Base-by-base conservation (phyloP, 2,113 vertebrate species). In the Otolemur garnettii region DNA sequence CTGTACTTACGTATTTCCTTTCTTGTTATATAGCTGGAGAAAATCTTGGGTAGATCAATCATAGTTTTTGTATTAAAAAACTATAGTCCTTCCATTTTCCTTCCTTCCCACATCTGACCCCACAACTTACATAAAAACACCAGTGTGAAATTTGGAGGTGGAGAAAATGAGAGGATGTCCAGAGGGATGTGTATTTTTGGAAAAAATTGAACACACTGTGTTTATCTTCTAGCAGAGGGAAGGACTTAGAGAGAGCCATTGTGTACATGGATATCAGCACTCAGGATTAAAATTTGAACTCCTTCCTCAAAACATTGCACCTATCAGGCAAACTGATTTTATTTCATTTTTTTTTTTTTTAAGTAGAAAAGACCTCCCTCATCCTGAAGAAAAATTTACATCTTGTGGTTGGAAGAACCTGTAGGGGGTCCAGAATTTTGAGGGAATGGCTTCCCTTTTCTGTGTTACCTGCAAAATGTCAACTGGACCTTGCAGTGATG, bases 171-270 rank as follows among this genome's bases (percentile, higher is more conserved):
- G 71, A 96, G 75, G 33, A 33, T 28, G 7, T 79, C n/a, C 83
- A 79, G 50, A 86, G 79, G 30, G 74, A 87, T 21, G 30, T 13
- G 80, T 30, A 82, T 78, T 86, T 92, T 94, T 69, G 64, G 74
- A 66, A 96, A 93, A 95, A 68, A 68, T 85, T 77, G 22, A 94
- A n/a, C 33, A 64, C 33, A 28, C 15, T 80, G 7, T 84, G 59
- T 92, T 95, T 96, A 85, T 81, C 77, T 97, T 84, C 81, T 80
- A 68, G 18, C 15, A 62, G 55, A 53, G 26, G 64, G 55, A 72
- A 92, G 64, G 55, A 69, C 38, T 59, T 33, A 3, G 21, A 66
- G 72, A 88, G 59, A 59, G 66, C 59, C 60, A 35, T 94, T 6
- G 0, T 79, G 57, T 5, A 22, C 55, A 57, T 78, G 92, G 60